Evolutionary conservation across 2,113 vertebrate genomes (phyloP).

Genomic region (Polypterus senegalus): DNA sequence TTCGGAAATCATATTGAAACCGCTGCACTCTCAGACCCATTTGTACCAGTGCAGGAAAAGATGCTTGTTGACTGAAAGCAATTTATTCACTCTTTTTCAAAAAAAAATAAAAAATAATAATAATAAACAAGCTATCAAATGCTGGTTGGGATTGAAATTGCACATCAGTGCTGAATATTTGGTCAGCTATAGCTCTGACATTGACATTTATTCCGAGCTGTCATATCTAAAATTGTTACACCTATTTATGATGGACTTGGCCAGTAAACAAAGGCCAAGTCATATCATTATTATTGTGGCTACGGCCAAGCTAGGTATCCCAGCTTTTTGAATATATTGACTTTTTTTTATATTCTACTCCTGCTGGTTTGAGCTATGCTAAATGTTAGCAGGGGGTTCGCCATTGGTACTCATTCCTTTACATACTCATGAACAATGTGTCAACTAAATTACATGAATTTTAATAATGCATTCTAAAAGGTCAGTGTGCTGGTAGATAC

Average conservation of each 20-base stretch:
- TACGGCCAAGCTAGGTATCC: conserved; percentile 23
- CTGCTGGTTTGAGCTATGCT: conserved; percentile 25
- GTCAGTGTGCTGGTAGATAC: too few relatives aligned
- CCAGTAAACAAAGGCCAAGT: conserved; percentile 29
- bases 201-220: conserved; percentile 20
- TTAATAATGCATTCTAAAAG: too few relatives aligned
- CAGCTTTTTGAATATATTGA: conserved; percentile 7
- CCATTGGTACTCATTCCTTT: too few relatives aligned
- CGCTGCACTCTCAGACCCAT: conserved; percentile 11
- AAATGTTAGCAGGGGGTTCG: conserved; percentile 1
- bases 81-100: conserved; percentile 21
- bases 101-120: conserved; percentile 7
- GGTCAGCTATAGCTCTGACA: conserved; percentile 22
- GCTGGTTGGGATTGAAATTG: conserved; percentile 20
- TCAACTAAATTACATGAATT: too few relatives aligned
- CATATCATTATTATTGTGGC: conserved; percentile 36
- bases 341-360: neutral
- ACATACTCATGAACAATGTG: too few relatives aligned
- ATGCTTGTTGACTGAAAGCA: conserved; percentile 19
- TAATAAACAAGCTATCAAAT: conserved; percentile 29
- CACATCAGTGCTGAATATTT: conserved; percentile 24
- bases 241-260: conserved; percentile 26
- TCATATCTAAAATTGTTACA: conserved; percentile 31
- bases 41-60: conserved; percentile 12
- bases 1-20: conserved; percentile 30